phyloP scores from a whole-genome alignment of 1,140 invertebrate species.

The Acromyrmex echinatior region DNA sequence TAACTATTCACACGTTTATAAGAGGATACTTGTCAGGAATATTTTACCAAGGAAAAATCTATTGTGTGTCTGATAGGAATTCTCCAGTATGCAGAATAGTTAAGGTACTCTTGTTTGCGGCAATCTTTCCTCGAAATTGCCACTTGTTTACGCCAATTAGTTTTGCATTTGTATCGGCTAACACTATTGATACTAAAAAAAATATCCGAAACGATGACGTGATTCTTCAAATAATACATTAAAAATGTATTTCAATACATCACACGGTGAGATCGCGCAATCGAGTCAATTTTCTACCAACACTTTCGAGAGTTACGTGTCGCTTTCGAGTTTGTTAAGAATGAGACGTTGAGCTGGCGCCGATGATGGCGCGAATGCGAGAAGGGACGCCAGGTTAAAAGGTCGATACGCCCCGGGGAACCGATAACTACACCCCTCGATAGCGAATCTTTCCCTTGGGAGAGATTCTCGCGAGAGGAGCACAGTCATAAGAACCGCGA shows the following conservation, averaged over 20 bases:
- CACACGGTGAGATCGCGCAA: constrained; percentile 1
- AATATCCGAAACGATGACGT: not conserved
- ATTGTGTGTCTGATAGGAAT: not conserved
- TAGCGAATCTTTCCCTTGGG: constrained; percentile 68
- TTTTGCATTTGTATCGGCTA: not conserved
- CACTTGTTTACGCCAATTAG: constrained; percentile 47
- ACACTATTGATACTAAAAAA: constrained; percentile 39
- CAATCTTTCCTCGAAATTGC: constrained; percentile 10
- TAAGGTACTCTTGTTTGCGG: constrained; percentile 6
- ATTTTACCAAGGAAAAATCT: not conserved
- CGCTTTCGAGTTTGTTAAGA: constrained; percentile 39
- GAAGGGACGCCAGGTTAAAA: constrained; percentile 35
- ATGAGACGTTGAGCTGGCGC: constrained; percentile 41
- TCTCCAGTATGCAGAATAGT: not conserved
- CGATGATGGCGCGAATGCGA: not conserved
- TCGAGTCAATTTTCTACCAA: constrained; percentile 61
- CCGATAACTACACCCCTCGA: constrained; percentile 71
- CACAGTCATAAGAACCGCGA: constrained; percentile 59
- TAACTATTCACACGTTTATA: not conserved
- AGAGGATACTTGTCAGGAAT: not conserved
- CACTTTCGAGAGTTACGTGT: constrained; percentile 68
- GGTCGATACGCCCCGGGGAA: constrained; percentile 69
- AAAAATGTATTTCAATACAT: not conserved
- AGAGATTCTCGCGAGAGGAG: constrained; percentile 67
- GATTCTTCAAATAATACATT: not conserved